Conservation (phyloP, 2,888 invertebrate genomes). For the Drosophila melanocephala region DNA sequence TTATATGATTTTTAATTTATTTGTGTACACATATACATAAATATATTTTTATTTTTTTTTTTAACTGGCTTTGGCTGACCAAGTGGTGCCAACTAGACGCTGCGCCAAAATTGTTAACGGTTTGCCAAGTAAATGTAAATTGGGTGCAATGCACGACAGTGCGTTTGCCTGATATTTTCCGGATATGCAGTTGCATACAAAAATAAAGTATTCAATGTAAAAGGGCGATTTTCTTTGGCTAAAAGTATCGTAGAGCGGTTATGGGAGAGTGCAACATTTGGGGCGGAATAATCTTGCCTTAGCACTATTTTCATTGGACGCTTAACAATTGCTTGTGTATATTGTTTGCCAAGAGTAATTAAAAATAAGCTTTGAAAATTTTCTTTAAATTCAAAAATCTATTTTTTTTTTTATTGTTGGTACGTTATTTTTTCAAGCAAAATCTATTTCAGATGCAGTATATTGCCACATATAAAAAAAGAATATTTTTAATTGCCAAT, state of each 20-base stretch:
- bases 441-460: not conserved
- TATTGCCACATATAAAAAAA: not conserved
- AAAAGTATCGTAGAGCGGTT: not conserved
- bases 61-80: constrained; percentile 55
- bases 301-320: not conserved
- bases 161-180: constrained; percentile 66
- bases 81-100: constrained; percentile 76
- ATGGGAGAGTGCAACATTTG: constrained; percentile 19
- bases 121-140: constrained; percentile 71
- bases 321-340: not conserved
- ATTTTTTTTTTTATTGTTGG: no score
- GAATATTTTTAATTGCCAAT: not conserved
- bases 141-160: constrained; percentile 55
- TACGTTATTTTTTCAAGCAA: not conserved
- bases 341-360: not conserved
- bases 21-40: constrained; percentile 43
- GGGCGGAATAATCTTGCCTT: not conserved
- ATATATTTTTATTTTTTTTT: constrained; percentile 14
- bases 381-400: not conserved
- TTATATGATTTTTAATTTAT: constrained; percentile 78
- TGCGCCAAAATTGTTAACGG: constrained; percentile 66
- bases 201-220: not conserved
- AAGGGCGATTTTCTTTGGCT: not conserved
- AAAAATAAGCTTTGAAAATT: not conserved
- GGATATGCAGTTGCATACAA: constrained; percentile 20